Evolutionary conservation across 1,140 invertebrate species (phyloP).

Genomic region (Drosophila oshimai): DNA sequence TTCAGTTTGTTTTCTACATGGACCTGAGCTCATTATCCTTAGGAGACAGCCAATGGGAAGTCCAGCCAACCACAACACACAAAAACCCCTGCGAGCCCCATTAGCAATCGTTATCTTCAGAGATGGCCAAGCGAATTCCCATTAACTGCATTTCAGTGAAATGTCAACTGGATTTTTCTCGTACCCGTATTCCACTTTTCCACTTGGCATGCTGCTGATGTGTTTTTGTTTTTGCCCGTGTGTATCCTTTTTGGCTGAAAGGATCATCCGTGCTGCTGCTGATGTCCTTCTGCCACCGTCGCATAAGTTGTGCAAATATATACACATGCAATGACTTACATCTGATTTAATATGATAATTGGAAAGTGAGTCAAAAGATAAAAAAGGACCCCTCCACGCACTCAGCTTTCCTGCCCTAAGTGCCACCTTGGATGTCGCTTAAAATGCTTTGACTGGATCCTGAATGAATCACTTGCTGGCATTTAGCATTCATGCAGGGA

Average conservation of each 20-base stretch:
- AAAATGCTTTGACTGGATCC: conserved; percentile 53
- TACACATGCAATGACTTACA: conserved; percentile 67
- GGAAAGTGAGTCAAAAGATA: conserved; percentile 60
- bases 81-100: neutral
- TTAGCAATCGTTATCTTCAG: conserved; percentile 37
- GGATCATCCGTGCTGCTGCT: conserved; percentile 42
- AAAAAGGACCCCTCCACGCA: conserved; percentile 13
- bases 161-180: conserved; percentile 50
- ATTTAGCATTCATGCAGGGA: conserved; percentile 31
- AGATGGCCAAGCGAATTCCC: conserved; percentile 35
- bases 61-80: neutral
- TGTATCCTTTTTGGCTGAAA: conserved; percentile 48
- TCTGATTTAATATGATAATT: conserved; percentile 77
- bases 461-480: conserved; percentile 41
- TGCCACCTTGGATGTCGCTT: conserved; percentile 38
- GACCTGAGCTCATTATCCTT: conserved; percentile 14
- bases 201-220: conserved; percentile 32
- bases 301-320: conserved; percentile 69
- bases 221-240: conserved; percentile 6
- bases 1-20: neutral
- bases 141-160: conserved; percentile 69
- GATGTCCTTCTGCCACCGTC: conserved; percentile 19
- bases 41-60: conserved; percentile 11
- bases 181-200: conserved; percentile 40
- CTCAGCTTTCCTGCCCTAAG: conserved; percentile 7